Conservation (phyloP, 2,113 vertebrate genomes). For the Tricholaema leucomelas region DNA sequence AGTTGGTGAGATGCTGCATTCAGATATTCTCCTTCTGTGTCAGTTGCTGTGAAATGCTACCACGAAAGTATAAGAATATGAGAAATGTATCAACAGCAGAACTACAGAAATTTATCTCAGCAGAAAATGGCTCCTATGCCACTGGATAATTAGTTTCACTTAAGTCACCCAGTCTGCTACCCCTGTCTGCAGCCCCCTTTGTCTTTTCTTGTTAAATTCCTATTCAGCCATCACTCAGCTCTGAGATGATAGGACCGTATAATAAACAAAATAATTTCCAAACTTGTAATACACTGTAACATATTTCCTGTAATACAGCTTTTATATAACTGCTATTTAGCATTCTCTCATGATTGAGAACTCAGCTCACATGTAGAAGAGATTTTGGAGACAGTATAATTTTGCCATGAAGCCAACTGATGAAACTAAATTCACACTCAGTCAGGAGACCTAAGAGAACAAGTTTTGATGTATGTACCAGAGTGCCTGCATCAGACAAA, state of each 20-base stretch:
- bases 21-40: background rate
- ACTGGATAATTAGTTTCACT: constrained; percentile 46
- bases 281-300: background rate
- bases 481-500: background rate
- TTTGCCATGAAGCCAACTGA: background rate
- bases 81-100: constrained; percentile 22
- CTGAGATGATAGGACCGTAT: constrained; percentile 6
- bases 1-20: background rate
- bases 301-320: constrained; percentile 7
- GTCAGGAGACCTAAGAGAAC: constrained; percentile 3
- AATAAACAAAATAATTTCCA: constrained; percentile 61
- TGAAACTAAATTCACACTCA: background rate
- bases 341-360: background rate
- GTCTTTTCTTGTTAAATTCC: constrained; percentile 41
- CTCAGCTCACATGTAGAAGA: background rate
- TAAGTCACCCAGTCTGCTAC: constrained; percentile 27
- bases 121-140: constrained; percentile 55
- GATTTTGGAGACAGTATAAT: background rate
- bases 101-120: constrained; percentile 25
- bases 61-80: background rate
- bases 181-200: background rate
- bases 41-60: background rate
- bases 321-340: background rate
- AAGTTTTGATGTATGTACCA: background rate
- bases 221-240: constrained; percentile 18